Conservation (phyloP, 2,888 invertebrate species). For the Abrostola triplasia region DNA sequence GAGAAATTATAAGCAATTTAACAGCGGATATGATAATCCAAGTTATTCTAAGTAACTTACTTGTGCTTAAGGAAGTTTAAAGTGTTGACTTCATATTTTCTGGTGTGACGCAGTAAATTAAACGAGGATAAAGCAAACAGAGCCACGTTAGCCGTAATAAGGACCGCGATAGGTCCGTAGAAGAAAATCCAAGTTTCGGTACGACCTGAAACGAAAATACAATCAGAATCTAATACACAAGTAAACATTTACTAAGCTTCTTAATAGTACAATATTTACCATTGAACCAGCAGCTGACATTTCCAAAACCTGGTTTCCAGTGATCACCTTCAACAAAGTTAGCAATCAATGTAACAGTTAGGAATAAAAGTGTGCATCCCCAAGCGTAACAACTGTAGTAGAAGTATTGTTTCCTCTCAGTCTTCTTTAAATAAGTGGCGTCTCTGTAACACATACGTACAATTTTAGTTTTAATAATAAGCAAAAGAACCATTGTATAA, state of each 20-base stretch:
- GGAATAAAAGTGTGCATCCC: conserved; percentile 87
- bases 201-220: conserved; percentile 73
- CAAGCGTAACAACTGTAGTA: conserved; percentile 89
- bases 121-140: conserved; percentile 89
- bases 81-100: conserved; percentile 84
- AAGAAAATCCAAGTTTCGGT: conserved; percentile 90
- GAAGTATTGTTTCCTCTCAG: conserved; percentile 85
- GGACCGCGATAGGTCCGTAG: conserved; percentile 90
- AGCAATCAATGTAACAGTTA: conserved; percentile 84
- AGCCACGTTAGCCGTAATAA: conserved; percentile 87
- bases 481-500: neutral
- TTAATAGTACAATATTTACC: conserved; percentile 75
- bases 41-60: conserved; percentile 67
- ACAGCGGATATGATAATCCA: neutral
- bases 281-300: conserved; percentile 89
- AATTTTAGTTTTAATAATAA: neutral
- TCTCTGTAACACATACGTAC: conserved; percentile 66
- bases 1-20: neutral
- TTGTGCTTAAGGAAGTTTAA: conserved; percentile 88
- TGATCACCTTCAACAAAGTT: conserved; percentile 87
- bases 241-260: too few relatives aligned
- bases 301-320: conserved; percentile 88
- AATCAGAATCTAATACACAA: neutral
- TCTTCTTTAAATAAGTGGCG: conserved; percentile 75
- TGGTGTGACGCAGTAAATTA: conserved; percentile 87